Evolutionary conservation across 2,113 vertebrate species (phyloP).

Genomic region (Panthera tigris): DNA sequence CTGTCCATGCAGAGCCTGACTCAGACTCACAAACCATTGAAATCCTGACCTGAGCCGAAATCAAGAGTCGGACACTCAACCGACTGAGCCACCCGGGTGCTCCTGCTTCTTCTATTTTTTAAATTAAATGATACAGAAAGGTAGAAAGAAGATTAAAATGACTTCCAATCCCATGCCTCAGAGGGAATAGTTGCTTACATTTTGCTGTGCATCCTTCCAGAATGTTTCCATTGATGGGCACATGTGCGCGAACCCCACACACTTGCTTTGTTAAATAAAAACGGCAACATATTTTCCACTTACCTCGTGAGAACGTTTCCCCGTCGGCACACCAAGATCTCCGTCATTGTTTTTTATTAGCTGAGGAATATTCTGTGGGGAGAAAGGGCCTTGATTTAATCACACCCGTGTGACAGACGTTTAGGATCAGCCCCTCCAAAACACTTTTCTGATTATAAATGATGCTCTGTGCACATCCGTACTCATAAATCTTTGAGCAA

Average conservation of each 20-base stretch:
- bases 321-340: background rate
- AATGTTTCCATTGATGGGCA: background rate
- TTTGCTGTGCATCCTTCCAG: background rate
- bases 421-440: background rate
- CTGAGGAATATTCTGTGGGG: background rate
- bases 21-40: too few species aligned
- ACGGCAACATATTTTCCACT: background rate
- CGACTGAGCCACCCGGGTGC: too few species aligned
- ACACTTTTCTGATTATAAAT: background rate
- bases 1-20: too few species aligned
- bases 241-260: background rate
- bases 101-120: background rate
- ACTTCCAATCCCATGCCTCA: background rate
- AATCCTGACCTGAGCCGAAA: too few species aligned
- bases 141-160: background rate
- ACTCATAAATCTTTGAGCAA: constrained; percentile 5
- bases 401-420: background rate
- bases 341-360: background rate
- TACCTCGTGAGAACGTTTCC: fast-evolving
- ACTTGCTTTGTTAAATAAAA: background rate
- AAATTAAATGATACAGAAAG: background rate
- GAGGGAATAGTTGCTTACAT: background rate
- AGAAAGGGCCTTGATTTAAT: background rate
- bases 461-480: background rate
- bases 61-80: too few species aligned